Evolutionary conservation across 2,113 vertebrate genomes (phyloP).

Genomic region (Takifugu flavidus): DNA sequence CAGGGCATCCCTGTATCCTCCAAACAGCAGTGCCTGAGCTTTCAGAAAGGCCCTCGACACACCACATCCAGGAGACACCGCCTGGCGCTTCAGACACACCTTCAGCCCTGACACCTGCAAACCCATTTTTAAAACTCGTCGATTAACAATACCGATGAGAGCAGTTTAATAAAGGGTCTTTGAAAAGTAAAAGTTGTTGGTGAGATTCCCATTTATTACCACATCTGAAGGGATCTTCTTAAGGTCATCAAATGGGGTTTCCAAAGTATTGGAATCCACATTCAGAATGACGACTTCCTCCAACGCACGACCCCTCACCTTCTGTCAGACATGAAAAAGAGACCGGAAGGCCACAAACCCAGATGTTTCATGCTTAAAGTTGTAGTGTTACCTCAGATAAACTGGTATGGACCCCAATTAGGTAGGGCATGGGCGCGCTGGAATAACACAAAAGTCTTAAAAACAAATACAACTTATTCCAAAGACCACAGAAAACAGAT

Average conservation of each 20-base stretch:
- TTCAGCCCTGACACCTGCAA: constrained; percentile 79
- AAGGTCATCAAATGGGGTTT: constrained; percentile 83
- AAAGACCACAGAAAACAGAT: neutral
- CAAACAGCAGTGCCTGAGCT: constrained; percentile 85
- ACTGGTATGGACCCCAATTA: constrained; percentile 87
- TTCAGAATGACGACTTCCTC: constrained; percentile 90
- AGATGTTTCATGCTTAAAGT: neutral
- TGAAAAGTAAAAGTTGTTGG: neutral
- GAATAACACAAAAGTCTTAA: constrained; percentile 18
- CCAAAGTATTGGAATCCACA: constrained; percentile 84
- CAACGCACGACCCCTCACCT: constrained; percentile 74
- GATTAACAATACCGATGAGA: neutral
- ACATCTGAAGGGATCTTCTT: constrained; percentile 82
- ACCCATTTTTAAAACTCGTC: neutral
- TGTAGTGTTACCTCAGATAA: constrained; percentile 77
- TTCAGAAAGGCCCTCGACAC: constrained; percentile 84
- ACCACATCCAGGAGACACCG: constrained; percentile 78
- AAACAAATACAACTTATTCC: neutral
- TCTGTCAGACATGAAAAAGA: constrained; percentile 62
- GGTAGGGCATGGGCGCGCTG: constrained; percentile 90
- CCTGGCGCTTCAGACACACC: constrained; percentile 79
- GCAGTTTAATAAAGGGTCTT: neutral
- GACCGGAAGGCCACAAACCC: neutral
- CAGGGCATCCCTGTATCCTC: constrained; percentile 83
- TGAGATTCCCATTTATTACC: constrained; percentile 62